Evolutionary conservation across 2,113 vertebrate genomes (phyloP).

Genomic region (Electrona antarctica): DNA sequence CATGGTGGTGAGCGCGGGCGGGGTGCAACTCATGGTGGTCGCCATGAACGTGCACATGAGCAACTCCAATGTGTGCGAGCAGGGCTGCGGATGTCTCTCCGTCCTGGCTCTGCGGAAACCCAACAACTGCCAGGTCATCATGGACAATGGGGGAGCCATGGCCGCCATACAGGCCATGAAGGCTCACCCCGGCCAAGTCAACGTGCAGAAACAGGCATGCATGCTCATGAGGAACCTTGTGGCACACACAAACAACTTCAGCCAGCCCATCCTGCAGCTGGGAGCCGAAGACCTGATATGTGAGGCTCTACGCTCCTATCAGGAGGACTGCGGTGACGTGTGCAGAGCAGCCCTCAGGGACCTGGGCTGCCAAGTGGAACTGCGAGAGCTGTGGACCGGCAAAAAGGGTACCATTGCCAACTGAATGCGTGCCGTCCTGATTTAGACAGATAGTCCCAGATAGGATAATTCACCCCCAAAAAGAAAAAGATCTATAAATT

Average conservation of each 20-base stretch:
- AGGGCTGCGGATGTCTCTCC: constrained; percentile 88
- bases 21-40: constrained; percentile 85
- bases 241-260: constrained; percentile 79
- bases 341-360: constrained; percentile 91
- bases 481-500: too few species aligned
- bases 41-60: constrained; percentile 86
- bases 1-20: constrained; percentile 83
- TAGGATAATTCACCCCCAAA: too few species aligned
- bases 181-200: constrained; percentile 74
- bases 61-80: constrained; percentile 88
- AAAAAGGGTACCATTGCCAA: constrained; percentile 80
- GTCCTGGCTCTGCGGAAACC: constrained; percentile 92
- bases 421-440: too few species aligned
- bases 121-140: constrained; percentile 87
- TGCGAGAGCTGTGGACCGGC: constrained; percentile 94
- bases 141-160: constrained; percentile 88
- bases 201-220: constrained; percentile 94
- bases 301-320: constrained; percentile 82
- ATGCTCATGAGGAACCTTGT: constrained; percentile 95
- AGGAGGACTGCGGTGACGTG: constrained; percentile 83
- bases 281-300: constrained; percentile 90
- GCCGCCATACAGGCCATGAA: constrained; percentile 93
- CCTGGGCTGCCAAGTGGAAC: constrained; percentile 91
- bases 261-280: constrained; percentile 87
- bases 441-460: too few species aligned